Base-by-base conservation (phyloP, 92 coral and sea anemone genomes). In the Blastomussa wellsi region DNA sequence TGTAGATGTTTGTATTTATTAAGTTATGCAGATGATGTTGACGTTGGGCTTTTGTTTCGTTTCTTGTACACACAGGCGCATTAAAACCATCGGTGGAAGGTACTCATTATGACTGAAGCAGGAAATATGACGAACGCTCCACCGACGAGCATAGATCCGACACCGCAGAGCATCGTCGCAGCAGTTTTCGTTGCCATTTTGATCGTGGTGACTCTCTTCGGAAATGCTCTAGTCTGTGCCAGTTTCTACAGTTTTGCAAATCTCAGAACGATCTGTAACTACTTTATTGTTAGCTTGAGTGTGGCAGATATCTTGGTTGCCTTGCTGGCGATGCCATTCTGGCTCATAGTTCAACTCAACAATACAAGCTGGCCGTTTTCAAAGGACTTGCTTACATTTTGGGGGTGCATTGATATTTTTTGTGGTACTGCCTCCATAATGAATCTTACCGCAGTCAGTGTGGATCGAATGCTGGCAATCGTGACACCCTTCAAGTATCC, bases 271-370 rank as follows among this genome's bases (percentile, higher is more conserved):
- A 89, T 94, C 65, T 94, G 98, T 62, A 94, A 95, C 85, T 95
- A 94, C 73, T 95, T 95, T 84, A 91, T 95, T 66, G 90, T 95
- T n/a, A 95, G 98, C 66, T 82, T 95, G 2, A 92, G 98, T 76
- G 79, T 90, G 60, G 91, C 98, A 6, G 98, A 95, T 83, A 90
- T 95, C 38, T 92, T 95, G 55, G 92, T 94, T 41, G 98, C 98
- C 10, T 80, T 82, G 78, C 74, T 86, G 9, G 94, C 92, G 1
- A 95, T 95, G 98, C 98, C 98, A 15, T 79, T 95, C 79, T 95
- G 98, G 95, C 70, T 95, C 39, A 90, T 87, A 5, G 77, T 85
- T 32, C 98, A 94, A 80, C 88, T 95, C 24, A 83, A 91, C 39
- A 51, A 87, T 72, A 93, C 93, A 33, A 65, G 6, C 26, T 91